Percentiles rank a stretch among this genome's conserved stretches.
Conservation (phyloP, 2,888 invertebrate genomes). For the Argyra leucocephala region DNA sequence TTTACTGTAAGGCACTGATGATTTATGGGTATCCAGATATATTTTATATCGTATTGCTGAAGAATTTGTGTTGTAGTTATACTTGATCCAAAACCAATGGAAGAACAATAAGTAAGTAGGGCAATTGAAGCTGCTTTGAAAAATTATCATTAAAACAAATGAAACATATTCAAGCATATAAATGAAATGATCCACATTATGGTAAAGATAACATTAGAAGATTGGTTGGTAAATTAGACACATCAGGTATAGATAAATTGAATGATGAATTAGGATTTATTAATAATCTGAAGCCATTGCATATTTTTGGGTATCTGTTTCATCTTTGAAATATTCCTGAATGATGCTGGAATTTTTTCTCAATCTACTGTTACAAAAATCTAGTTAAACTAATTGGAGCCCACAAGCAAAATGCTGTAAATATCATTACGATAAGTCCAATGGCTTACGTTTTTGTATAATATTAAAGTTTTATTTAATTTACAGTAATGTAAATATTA, state of each 20-base stretch:
- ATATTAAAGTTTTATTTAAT: too few species aligned
- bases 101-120: constrained; percentile 66
- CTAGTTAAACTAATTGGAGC: too few species aligned
- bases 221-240: constrained; percentile 66
- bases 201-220: constrained; percentile 69
- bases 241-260: constrained; percentile 57
- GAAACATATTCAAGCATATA: constrained; percentile 66
- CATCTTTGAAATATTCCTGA: too few species aligned
- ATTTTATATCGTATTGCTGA: constrained; percentile 52
- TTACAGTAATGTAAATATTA: too few species aligned
- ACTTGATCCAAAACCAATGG: constrained; percentile 54
- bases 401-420: too few species aligned
- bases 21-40: constrained; percentile 53
- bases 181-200: constrained; percentile 63
- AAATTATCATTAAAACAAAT: constrained; percentile 61
- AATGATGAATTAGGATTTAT: too few species aligned
- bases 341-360: too few species aligned
- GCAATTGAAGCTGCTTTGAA: constrained; percentile 65
- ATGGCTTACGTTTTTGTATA: too few species aligned
- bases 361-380: too few species aligned
- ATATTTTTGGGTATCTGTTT: too few species aligned
- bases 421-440: too few species aligned
- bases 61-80: constrained; percentile 50
- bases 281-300: too few species aligned
- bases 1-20: constrained; percentile 53